Percentiles rank a stretch among this genome's conserved stretches.
Evolutionary conservation across 30 jellyfish, hydroid and myxozoan genomes (phyloP).

Genomic region (Phacellophora camtschatica): DNA sequence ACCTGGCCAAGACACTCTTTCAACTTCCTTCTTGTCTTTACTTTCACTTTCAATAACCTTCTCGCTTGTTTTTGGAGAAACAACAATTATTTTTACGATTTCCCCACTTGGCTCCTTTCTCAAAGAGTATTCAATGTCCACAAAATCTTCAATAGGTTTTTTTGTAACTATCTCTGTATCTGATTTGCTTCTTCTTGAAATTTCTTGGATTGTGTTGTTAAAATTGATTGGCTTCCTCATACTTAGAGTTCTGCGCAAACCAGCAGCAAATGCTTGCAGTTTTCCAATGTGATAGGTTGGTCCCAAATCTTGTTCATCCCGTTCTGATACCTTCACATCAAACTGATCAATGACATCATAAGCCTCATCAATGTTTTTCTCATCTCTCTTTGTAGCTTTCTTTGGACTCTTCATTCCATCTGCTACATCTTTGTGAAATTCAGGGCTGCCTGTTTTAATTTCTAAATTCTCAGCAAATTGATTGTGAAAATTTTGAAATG

Average conservation of each 20-base stretch:
- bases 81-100: conserved; percentile 41
- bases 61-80: neutral
- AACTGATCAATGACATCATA: conserved; percentile 53
- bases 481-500: conserved; percentile 11
- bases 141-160: conserved; percentile 21
- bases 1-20: neutral
- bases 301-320: neutral
- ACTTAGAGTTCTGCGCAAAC: conserved; percentile 30
- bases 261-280: conserved; percentile 35
- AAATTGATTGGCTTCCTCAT: neutral
- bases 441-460: neutral
- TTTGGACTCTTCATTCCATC: neutral
- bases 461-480: conserved; percentile 19
- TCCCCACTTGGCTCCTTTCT: conserved; percentile 35
- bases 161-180: conserved; percentile 16
- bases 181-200: conserved; percentile 27
- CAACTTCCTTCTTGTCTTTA: neutral
- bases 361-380: neutral
- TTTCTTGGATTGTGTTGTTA: neutral
- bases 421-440: neutral
- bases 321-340: conserved; percentile 49
- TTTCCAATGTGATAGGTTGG: neutral
- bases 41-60: neutral
- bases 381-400: neutral
- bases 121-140: conserved; percentile 13